Base-by-base conservation (phyloP, 2,797 vertebrate genomes). In the Poecilia picta region DNA sequence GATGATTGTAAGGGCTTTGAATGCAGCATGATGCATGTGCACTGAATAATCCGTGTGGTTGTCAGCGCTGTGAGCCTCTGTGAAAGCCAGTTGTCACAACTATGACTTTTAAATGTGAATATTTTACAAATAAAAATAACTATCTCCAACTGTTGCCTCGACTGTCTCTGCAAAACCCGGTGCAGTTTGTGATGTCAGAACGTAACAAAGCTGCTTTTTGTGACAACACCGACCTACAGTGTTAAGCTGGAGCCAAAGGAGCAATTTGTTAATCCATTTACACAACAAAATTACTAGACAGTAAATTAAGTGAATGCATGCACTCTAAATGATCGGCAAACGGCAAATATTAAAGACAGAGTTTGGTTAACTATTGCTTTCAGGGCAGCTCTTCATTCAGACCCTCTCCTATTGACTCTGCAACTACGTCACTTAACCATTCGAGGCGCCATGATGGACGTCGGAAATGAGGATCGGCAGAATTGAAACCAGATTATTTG, bases 11-110 rank as follows among this genome's bases (percentile, higher is more conserved):
- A 94, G 91, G 94, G 90, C 91, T 94, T 94, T 89, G 84, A 92
- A 87, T 93, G 87, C 85, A 92, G 89, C 91, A 94, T 94, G 92
- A 94, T 94, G 93, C 93, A 95, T 95, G 91, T 94, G 92, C 89
- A 94, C 91, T 91, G 81, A 91, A 94, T 90, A 72, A 88, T 90
- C 85, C 64, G 90, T 92, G 93, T 95, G 90, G 93, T 92, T 92
- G 90, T 91, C 89, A 86, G 91, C 94, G 90, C 90, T 88, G 94
- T 95, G 93, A 93, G 89, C 88, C 88, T 92, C 90, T 91, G 89
- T 95, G 86, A 90, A 71, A 91, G 85, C 89, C 84, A 87, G 85
- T 10, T 88, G 83, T 82, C 83, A 92, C 86, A 83, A 89, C 85
- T 89, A 84, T 90, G 87, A 88, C 85, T 92, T 92, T 89, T 88